Percentiles rank a stretch among this genome's conserved stretches.
phyloP scores from a whole-genome alignment of 1,140 invertebrate genomes.

The Rhyacophila brunnea region DNA sequence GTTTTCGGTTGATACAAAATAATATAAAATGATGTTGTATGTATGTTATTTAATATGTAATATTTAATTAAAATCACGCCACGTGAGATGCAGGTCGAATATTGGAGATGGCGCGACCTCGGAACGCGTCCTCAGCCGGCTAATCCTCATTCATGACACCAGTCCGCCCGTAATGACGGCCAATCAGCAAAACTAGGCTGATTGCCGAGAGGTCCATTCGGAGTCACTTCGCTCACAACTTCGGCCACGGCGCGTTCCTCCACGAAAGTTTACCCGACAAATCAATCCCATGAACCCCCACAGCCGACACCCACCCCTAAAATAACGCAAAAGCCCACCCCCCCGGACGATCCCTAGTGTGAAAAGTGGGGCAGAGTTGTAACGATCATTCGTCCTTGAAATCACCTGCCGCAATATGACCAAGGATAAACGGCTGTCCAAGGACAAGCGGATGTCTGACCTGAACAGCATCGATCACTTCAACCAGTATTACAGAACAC shows the following conservation, averaged over 20 bases:
- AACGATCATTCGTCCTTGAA: slow-evolving; percentile 2
- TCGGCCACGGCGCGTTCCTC: slow-evolving; percentile 16
- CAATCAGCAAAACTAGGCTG: slow-evolving; percentile 36
- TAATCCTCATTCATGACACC: slow-evolving; percentile 25
- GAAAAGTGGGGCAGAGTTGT: too few species aligned
- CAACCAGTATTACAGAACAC: slow-evolving; percentile 61
- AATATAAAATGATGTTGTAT: too few species aligned
- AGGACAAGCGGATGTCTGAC: slow-evolving; percentile 49
- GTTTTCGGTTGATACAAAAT: too few species aligned
- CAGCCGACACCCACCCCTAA: background rate
- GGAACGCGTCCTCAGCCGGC: slow-evolving; percentile 15
- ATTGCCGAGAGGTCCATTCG: slow-evolving; percentile 19
- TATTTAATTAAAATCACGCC: background rate
- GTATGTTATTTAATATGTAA: background rate
- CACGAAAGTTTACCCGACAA: slow-evolving; percentile 32
- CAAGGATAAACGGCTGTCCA: slow-evolving; percentile 28
- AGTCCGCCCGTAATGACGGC: slow-evolving; percentile 17
- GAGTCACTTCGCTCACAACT: slow-evolving; percentile 12
- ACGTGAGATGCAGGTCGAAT: slow-evolving; percentile 24
- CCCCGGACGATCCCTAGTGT: too few species aligned
- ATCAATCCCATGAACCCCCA: slow-evolving; percentile 32
- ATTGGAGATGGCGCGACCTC: slow-evolving; percentile 26
- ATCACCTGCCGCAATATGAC: slow-evolving; percentile 12
- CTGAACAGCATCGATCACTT: slow-evolving; percentile 57
- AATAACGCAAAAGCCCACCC: background rate